Evolutionary conservation across 2,888 invertebrate genomes (phyloP).

Genomic region (Scaptodrosophila latifasciaeformis): DNA sequence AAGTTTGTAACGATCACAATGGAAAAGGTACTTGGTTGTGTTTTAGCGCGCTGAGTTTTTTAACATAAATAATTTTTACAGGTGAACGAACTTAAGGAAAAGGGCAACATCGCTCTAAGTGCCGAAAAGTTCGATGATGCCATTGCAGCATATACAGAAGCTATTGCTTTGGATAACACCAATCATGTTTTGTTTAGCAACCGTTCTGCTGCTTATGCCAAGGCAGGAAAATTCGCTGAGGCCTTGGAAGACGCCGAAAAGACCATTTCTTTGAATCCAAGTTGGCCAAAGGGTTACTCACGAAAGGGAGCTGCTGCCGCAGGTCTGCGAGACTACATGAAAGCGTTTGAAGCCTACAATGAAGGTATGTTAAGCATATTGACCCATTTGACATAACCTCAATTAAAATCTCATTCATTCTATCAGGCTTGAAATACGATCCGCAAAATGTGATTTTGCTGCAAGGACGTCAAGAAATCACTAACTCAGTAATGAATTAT

Average conservation of each 20-base stretch:
- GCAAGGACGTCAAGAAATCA: constrained; percentile 71
- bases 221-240: constrained; percentile 82
- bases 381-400: constrained; percentile 49
- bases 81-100: constrained; percentile 89
- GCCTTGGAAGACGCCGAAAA: constrained; percentile 91
- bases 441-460: constrained; percentile 76
- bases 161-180: constrained; percentile 84
- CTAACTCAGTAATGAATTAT: constrained; percentile 55
- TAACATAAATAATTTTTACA: constrained; percentile 71
- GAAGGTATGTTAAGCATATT: constrained; percentile 74
- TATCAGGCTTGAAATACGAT: constrained; percentile 79
- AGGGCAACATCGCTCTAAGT: constrained; percentile 89
- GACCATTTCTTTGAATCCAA: constrained; percentile 86
- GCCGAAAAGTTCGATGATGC: constrained; percentile 87
- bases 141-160: constrained; percentile 86
- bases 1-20: constrained; percentile 29
- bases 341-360: constrained; percentile 86
- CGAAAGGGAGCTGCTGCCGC: constrained; percentile 91
- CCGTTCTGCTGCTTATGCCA: constrained; percentile 92
- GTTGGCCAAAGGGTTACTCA: constrained; percentile 92
- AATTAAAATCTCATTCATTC: constrained; percentile 22
- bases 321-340: constrained; percentile 83
- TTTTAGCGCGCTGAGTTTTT: background rate
- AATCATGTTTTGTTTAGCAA: constrained; percentile 95
- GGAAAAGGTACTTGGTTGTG: constrained; percentile 45